phyloP scores from a whole-genome alignment of 2,797 vertebrate genomes.

The Sparidentex hasta region DNA sequence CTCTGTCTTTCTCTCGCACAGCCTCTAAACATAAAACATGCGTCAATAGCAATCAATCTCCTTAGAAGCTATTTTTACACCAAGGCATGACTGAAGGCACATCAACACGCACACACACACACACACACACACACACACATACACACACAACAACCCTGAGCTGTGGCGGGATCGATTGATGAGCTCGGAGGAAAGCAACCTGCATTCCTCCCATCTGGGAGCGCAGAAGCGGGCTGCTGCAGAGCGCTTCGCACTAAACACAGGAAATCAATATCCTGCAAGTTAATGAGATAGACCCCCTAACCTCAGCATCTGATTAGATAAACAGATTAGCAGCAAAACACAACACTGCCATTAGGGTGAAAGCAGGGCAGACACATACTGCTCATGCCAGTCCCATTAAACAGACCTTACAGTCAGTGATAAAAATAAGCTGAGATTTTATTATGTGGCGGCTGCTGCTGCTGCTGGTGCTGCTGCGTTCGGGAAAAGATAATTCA shows the following conservation, averaged over 20 bases:
- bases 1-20: conserved; percentile 20
- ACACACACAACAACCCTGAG: conserved; percentile 31
- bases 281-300: conserved; percentile 80
- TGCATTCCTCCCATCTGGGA: conserved; percentile 76
- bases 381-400: conserved; percentile 42
- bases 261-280: conserved; percentile 79
- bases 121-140: conserved; percentile 12
- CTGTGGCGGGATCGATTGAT: conserved; percentile 70
- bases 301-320: conserved; percentile 78
- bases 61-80: conserved; percentile 66
- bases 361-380: conserved; percentile 46
- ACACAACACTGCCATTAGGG: conserved; percentile 71
- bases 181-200: conserved; percentile 63
- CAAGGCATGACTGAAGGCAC: conserved; percentile 27
- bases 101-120: neutral
- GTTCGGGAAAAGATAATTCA: conserved; percentile 14
- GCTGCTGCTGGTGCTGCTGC: conserved; percentile 21
- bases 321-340: conserved; percentile 80
- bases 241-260: conserved; percentile 59
- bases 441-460: conserved; percentile 21
- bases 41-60: conserved; percentile 56
- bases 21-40: conserved; percentile 45
- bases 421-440: conserved; percentile 43
- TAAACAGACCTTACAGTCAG: conserved; percentile 40
- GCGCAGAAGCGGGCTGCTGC: conserved; percentile 55